Conservation (phyloP, 1,140 invertebrate genomes). For the Habropoda laboriosa region DNA sequence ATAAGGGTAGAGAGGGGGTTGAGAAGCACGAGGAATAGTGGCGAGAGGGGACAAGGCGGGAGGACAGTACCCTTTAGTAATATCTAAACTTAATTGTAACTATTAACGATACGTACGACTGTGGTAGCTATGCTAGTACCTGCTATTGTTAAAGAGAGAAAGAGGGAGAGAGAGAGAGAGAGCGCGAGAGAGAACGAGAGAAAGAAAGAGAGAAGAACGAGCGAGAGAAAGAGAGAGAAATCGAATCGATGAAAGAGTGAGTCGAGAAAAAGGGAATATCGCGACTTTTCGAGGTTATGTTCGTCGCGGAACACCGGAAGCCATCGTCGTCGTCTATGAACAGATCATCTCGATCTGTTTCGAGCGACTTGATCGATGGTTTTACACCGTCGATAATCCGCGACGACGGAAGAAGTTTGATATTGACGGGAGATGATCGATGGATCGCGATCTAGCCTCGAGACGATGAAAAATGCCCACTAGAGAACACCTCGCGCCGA, state of each 20-base stretch:
- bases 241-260: not conserved
- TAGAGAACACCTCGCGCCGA: conserved; percentile 3
- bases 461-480: not conserved
- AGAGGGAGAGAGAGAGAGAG: conserved; percentile 9
- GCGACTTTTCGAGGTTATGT: conserved; percentile 15
- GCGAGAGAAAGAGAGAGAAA: too few species aligned
- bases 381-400: not conserved
- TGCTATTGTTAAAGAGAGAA: conserved; percentile 80
- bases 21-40: not conserved
- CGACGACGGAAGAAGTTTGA: not conserved
- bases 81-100: conserved; percentile 80
- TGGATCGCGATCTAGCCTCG: conserved; percentile 16
- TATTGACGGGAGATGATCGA: not conserved
- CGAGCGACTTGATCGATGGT: not conserved
- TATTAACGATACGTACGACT: conserved; percentile 82
- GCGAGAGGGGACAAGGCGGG: conserved; percentile 60
- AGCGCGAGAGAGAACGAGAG: not conserved
- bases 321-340: conserved; percentile 1
- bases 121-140: conserved; percentile 83
- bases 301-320: not conserved
- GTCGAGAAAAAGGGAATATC: not conserved
- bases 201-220: conserved; percentile 1
- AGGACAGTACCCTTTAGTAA: conserved; percentile 75
- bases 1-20: conserved; percentile 48
- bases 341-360: too few species aligned